A percentile compares a stretch with the other conserved stretches of the same genome.
Conservation (phyloP, 2,113 vertebrate genomes). For the Coracopsis vasa region DNA sequence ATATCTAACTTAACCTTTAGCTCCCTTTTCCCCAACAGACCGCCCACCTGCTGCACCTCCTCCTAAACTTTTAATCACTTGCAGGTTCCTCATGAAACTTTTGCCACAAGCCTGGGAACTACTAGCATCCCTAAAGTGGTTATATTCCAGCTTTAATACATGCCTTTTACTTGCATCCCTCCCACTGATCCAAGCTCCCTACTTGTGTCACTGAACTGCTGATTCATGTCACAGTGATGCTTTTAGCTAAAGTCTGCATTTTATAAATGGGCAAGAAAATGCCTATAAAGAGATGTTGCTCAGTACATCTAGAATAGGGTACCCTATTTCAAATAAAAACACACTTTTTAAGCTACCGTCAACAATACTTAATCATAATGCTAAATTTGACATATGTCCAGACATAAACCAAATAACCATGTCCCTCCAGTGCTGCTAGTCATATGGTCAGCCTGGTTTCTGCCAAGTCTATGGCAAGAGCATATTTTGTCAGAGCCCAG, state of each 20-base stretch:
- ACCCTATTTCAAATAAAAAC: background rate
- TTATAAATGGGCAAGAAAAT: background rate
- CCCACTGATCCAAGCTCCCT: background rate
- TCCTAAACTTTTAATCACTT: background rate
- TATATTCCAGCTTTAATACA: background rate
- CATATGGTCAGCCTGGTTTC: background rate
- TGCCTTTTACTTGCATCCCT: background rate
- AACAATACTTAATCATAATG: background rate
- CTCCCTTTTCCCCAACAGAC: background rate
- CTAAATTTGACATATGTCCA: background rate
- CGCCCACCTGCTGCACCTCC: background rate
- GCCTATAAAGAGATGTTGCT: background rate
- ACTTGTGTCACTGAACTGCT: background rate
- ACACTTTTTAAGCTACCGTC: background rate
- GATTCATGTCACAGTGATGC: background rate
- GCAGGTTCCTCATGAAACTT: background rate
- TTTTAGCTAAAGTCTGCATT: background rate
- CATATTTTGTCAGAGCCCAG: background rate
- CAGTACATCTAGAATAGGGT: background rate
- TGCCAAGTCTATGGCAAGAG: background rate
- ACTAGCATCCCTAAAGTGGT: background rate
- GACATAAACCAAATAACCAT: background rate
- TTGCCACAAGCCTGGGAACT: background rate
- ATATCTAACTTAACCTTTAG: background rate
- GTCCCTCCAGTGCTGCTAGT: background rate